Conservation (phyloP, 2,888 invertebrate species). For the Electrophaes corylata region DNA sequence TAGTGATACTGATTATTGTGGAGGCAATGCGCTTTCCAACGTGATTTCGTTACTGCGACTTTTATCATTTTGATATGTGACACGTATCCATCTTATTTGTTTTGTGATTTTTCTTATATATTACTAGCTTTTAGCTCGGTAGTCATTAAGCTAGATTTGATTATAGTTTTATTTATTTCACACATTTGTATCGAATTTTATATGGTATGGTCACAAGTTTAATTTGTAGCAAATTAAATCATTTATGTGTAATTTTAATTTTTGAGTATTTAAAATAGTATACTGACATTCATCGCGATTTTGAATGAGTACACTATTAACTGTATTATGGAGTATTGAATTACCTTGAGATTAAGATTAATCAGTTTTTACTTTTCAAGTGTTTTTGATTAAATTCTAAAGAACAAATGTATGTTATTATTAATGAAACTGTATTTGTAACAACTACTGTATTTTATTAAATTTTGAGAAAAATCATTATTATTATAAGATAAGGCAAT, state of each 20-base stretch:
- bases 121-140: slow-evolving; percentile 75
- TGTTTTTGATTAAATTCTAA: slow-evolving; percentile 29
- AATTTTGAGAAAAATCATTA: slow-evolving; percentile 33
- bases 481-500: slow-evolving; percentile 32
- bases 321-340: slow-evolving; percentile 17
- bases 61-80: slow-evolving; percentile 66
- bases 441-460: slow-evolving; percentile 34
- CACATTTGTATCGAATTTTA: slow-evolving; percentile 46
- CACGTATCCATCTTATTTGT: slow-evolving; percentile 62
- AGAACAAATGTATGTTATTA: slow-evolving; percentile 37
- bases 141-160: slow-evolving; percentile 79
- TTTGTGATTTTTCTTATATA: slow-evolving; percentile 80
- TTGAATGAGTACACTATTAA: slow-evolving; percentile 26
- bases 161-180: slow-evolving; percentile 71
- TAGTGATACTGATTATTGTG: slow-evolving; percentile 80
- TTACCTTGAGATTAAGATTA: slow-evolving; percentile 15
- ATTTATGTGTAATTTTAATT: slow-evolving; percentile 25
- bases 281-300: slow-evolving; percentile 9
- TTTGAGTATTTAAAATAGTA: slow-evolving; percentile 15
- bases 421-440: slow-evolving; percentile 34
- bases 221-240: slow-evolving; percentile 41
- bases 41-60: slow-evolving; percentile 63
- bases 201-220: slow-evolving; percentile 68
- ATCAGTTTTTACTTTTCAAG: slow-evolving; percentile 19
- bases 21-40: slow-evolving; percentile 67